Evolutionary conservation across 2,797 vertebrate genomes (phyloP), one percentile per base, ranked within the genome.

Genomic region (Rhyacichthys aspro): DNA sequence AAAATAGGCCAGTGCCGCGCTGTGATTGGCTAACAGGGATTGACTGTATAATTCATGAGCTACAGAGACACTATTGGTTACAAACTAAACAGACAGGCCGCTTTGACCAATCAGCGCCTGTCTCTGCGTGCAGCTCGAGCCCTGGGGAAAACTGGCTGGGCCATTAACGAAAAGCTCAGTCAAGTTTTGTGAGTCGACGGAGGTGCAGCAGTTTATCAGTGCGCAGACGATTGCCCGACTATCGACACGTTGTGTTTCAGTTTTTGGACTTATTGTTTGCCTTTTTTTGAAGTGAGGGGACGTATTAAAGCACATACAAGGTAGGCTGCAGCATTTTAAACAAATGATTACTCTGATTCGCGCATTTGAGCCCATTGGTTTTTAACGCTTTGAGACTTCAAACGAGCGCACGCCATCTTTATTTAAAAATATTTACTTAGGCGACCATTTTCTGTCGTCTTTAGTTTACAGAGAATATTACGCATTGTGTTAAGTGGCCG

Each of bases 111-210:
- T 91, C 47, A 49, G 56, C 15, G 63, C 7, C 11, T 7, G 70
- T 14, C 66, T 60, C 53, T 18, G 64, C 60, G 44, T 59, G 60
- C 72, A 8, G 63, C 74, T 74, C 37, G 73, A 61, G 79, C 88
- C 68, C 82, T 55, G 64, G 78, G 87, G 82, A 86, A 83, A 90
- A 89, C 8, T 71, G 56, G 74, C 45, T 71, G 81, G 74, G 78
- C 82, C 88, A 84, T 92, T 85, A 84, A 81, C 70, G 54, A 72
- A 85, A 68, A 80, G 80, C 91, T 90, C 89, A 94, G 92, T 93
- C 88, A 90, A 90, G 86, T 92, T 91, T 86, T 75, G 82, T 49
- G 72, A 82, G 83, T 79, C 76, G 79, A 59, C 61, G 80, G 69
- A 75, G 70, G n/a, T 11, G 3, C 81, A 74, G 59, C 80, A 43